These are phyloP conservation scores for Nothocercus nigrocapillus DNA, from an alignment of 2,113 vertebrate species.

Conservation along the genomic window DNA sequence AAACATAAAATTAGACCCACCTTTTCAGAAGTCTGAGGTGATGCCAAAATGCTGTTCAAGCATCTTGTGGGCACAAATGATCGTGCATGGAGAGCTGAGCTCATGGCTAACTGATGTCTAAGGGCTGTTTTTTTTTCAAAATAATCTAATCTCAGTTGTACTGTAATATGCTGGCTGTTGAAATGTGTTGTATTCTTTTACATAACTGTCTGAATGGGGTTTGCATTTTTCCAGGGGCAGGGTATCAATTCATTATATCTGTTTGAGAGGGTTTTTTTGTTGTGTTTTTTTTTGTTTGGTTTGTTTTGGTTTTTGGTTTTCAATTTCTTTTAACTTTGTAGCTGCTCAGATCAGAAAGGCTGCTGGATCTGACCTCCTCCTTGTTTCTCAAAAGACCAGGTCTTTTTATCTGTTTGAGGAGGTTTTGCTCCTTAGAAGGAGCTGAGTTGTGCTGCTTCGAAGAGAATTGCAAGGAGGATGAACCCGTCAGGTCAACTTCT, in stretches of 20 bases:
- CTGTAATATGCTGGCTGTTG: neutral
- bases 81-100: neutral
- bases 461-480: neutral
- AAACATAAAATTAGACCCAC: neutral
- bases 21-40: neutral
- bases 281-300: neutral
- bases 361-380: neutral
- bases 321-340: neutral
- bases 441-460: neutral
- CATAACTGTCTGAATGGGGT: neutral
- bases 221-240: neutral
- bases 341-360: neutral
- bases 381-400: neutral
- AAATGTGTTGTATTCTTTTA: neutral
- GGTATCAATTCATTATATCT: neutral
- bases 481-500: neutral
- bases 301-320: neutral
- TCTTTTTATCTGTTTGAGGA: rapidly evolving
- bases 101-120: neutral
- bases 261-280: neutral
- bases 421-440: neutral
- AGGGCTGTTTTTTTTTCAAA: neutral
- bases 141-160: neutral
- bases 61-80: neutral
- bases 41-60: rapidly evolving